A percentile compares a stretch with the other conserved stretches of the same genome.
phyloP scores from a whole-genome alignment of 2,888 invertebrate genomes.

The Agrypnus murinus region DNA sequence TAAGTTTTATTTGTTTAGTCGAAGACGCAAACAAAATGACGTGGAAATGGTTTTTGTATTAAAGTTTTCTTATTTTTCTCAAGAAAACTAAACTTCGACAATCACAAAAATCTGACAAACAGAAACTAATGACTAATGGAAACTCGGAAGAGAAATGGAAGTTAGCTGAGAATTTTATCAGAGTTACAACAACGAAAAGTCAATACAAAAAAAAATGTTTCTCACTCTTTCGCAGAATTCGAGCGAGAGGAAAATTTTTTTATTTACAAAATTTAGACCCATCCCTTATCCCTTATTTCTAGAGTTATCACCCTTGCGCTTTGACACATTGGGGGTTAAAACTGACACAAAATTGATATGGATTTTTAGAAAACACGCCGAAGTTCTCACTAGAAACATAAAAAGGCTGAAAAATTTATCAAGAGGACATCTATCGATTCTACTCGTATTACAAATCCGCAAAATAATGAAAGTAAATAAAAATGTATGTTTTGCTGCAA shows the following conservation, averaged over 20 bases:
- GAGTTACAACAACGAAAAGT: not conserved
- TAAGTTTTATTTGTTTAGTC: slow-evolving; percentile 2
- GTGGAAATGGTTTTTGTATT: not conserved
- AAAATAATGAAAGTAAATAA: no score
- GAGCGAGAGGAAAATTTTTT: not conserved
- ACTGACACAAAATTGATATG: not conserved
- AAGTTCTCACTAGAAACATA: not conserved
- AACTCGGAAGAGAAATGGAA: slow-evolving; percentile 3
- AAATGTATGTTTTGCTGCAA: no score
- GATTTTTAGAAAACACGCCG: not conserved
- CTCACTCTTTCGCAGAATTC: not conserved
- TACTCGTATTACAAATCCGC: no score
- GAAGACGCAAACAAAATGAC: slow-evolving; percentile 3
- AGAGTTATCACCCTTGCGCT: not conserved
- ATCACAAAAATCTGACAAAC: slow-evolving; percentile 11
- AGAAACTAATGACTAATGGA: not conserved
- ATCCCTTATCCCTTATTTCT: not conserved
- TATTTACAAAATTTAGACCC: slow-evolving; percentile 1
- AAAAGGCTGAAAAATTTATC: no score
- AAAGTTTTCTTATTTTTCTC: slow-evolving; percentile 12
- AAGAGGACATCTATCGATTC: no score
- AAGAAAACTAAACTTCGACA: slow-evolving; percentile 10
- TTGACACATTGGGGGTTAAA: slow-evolving; percentile 7
- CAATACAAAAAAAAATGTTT: not conserved
- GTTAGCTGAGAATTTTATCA: slow-evolving; percentile 1